These are phyloP conservation scores for Himalopsyche anomala DNA, from an alignment of 2,888 invertebrate genomes.

Conservation along the genomic window DNA sequence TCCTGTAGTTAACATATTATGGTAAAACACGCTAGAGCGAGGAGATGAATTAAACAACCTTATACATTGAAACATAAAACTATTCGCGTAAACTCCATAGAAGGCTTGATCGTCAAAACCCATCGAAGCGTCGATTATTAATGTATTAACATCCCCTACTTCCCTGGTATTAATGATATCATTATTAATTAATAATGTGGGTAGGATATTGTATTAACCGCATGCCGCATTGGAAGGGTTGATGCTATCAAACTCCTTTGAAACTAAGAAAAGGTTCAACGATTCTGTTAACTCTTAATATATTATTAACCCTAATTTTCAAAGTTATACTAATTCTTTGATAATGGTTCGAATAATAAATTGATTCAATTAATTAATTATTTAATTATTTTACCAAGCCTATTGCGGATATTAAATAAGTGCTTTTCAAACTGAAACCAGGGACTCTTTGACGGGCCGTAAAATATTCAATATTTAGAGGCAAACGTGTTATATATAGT, in stretches of 20 bases:
- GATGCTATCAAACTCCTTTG: slow-evolving; percentile 22
- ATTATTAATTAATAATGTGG: slow-evolving; percentile 27
- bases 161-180: not conserved
- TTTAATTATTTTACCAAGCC: no score
- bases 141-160: not conserved
- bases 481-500: no score
- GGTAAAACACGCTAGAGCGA: no score
- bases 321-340: not conserved
- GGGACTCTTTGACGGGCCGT: no score
- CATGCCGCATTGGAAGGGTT: not conserved
- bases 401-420: no score
- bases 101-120: not conserved
- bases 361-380: no score
- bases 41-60: no score
- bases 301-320: not conserved
- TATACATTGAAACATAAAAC: not conserved
- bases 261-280: not conserved
- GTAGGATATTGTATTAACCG: slow-evolving; percentile 4
- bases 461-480: no score
- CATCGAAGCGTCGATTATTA: slow-evolving; percentile 26
- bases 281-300: not conserved
- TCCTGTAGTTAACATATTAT: no score
- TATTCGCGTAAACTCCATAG: not conserved
- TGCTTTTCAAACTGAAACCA: no score
- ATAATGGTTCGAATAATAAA: no score